These are phyloP conservation scores for Ophioninae sp. DNA, from an alignment of 2,888 invertebrate genomes.

Conservation along the genomic window DNA sequence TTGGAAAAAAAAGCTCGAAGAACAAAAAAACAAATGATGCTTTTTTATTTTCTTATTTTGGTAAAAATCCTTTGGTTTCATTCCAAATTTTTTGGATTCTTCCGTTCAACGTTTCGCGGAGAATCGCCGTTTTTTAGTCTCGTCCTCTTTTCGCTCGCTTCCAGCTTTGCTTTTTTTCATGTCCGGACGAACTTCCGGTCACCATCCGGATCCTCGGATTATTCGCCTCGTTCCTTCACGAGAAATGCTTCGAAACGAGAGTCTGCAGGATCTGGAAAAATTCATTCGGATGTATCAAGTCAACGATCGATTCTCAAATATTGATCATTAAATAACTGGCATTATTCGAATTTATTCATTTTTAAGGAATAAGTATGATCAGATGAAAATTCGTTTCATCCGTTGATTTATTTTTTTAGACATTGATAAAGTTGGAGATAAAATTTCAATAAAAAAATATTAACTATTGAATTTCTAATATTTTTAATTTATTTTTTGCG, in stretches of 20 bases:
- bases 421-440: too few relatives aligned
- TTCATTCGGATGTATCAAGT: not conserved
- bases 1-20: not conserved
- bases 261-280: conserved; percentile 45
- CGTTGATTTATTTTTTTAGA: too few relatives aligned
- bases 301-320: not conserved
- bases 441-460: too few relatives aligned
- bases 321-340: not conserved
- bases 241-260: conserved; percentile 45
- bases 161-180: conserved; percentile 19
- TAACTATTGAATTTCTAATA: too few relatives aligned
- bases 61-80: conserved; percentile 62
- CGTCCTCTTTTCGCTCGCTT: conserved; percentile 2
- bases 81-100: conserved; percentile 60
- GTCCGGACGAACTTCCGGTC: conserved; percentile 34
- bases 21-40: conserved; percentile 11
- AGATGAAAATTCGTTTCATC: too few relatives aligned
- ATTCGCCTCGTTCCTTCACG: conserved; percentile 59
- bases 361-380: too few relatives aligned
- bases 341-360: not conserved
- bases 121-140: conserved; percentile 3
- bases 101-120: not conserved
- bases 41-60: conserved; percentile 21
- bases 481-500: too few relatives aligned
- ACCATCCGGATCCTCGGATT: conserved; percentile 39